Percentiles rank a stretch among this genome's conserved stretches.
Evolutionary conservation across 2,797 vertebrate genomes (phyloP).

Genomic region (Anolis apletophallus): DNA sequence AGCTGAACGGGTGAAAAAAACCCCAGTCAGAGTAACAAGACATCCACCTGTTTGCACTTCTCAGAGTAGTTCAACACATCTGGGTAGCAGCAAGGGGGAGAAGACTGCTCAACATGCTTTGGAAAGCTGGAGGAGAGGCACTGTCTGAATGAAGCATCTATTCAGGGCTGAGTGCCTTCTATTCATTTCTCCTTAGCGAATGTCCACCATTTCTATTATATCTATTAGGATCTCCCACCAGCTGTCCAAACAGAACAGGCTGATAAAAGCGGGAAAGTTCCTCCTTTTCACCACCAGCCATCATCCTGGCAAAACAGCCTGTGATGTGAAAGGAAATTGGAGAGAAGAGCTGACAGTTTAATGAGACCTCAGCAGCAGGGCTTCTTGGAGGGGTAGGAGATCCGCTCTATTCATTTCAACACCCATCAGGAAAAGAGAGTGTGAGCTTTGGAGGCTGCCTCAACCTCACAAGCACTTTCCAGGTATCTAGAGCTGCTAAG

Average conservation of each 20-base stretch:
- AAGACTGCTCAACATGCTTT: background rate
- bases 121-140: background rate
- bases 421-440: background rate
- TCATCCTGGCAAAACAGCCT: conserved; percentile 29
- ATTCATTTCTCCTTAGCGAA: background rate
- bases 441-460: background rate
- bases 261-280: background rate
- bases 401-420: background rate
- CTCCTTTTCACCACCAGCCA: background rate
- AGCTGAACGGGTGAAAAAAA: background rate
- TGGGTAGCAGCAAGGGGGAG: no score
- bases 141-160: background rate
- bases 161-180: background rate
- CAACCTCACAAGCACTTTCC: rapidly evolving
- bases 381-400: background rate
- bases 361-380: background rate
- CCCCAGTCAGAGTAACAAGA: background rate
- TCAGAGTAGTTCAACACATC: background rate
- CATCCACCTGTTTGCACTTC: background rate
- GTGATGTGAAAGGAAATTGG: conserved; percentile 39
- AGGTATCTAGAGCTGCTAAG: background rate
- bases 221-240: background rate
- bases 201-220: background rate
- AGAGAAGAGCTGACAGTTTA: conserved; percentile 31
- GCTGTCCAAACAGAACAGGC: background rate